Base-by-base conservation (phyloP, 2,888 invertebrate genomes). In the Poecilus cupreus region DNA sequence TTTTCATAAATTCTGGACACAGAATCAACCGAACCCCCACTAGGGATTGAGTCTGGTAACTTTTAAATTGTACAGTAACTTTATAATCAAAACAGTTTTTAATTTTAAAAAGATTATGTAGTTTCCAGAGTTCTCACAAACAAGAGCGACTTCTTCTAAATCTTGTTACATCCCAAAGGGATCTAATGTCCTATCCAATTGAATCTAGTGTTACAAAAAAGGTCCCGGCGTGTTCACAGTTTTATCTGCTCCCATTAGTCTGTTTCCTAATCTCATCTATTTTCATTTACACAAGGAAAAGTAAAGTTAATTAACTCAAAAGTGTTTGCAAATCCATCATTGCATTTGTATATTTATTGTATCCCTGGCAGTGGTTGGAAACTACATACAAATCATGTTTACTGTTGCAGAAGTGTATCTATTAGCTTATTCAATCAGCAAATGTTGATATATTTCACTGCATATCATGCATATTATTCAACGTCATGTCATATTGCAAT, bases 341-440 rank as follows among this genome's bases (percentile, higher is more conserved):
- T 22, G 54, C 20, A 54, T 54, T 54, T 18, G 18, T 54, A 8
- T 22, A 18, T 24, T 49, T 13, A 22, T n/a, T 43, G 11, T 54
- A 6, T 22, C 20, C 22, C 16, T 10, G 5, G 3, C 20, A 10
- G 54, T 22, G 54, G 54, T 54, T 54, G 10, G 8, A 54, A 54
- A 16, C 54, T 24, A 18, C 54, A 60, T 60, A 60, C 60, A 60
- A 60, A 60, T 60, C 60, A 60, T 60, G 32, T 60, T 24, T 32
- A 26, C 60, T 60, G 60, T 60, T 13, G 32, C 60, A 60, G 60
- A 60, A 60, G 60, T 60, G 60, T 24, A 32, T 32, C 60, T 60
- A 60, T 60, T 60, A 60, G 60, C 32, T 60, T 32, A 60, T 60
- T 60, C 60, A 60, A 60, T 60, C 32, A 60, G 26, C 13, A 26